Conservation (phyloP, 2,888 invertebrate species). For the Parascotia fuliginaria region DNA sequence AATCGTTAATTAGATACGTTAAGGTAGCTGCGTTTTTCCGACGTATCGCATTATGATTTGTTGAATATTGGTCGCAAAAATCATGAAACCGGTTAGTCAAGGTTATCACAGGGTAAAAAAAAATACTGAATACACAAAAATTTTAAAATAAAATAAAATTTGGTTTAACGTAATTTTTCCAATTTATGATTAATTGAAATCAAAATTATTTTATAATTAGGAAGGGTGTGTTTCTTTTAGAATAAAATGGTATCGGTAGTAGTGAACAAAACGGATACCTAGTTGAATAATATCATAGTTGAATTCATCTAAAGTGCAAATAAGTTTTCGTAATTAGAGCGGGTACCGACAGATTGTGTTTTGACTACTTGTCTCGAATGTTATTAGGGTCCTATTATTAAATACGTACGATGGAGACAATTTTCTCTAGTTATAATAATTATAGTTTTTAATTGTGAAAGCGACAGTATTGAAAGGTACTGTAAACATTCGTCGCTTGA, state of each 20-base stretch:
- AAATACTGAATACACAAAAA: slow-evolving; percentile 56
- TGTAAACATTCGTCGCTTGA: slow-evolving; percentile 23
- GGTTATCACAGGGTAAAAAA: slow-evolving; percentile 73
- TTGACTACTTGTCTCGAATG: slow-evolving; percentile 36
- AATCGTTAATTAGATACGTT: not conserved
- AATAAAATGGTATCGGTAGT: slow-evolving; percentile 29
- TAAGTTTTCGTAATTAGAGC: slow-evolving; percentile 51
- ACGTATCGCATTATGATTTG: slow-evolving; percentile 11
- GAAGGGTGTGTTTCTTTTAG: slow-evolving; percentile 33
- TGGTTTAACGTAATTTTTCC: slow-evolving; percentile 26
- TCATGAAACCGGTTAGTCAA: slow-evolving; percentile 59
- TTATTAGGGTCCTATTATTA: slow-evolving; percentile 49
- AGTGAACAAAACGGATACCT: slow-evolving; percentile 26
- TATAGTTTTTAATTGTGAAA: slow-evolving; percentile 9
- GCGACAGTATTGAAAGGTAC: slow-evolving; percentile 21
- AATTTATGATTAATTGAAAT: slow-evolving; percentile 26
- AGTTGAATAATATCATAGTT: slow-evolving; percentile 19
- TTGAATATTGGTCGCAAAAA: slow-evolving; percentile 31
- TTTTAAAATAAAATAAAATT: slow-evolving; percentile 37
- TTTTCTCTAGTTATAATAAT: slow-evolving; percentile 31
- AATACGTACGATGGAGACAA: slow-evolving; percentile 39
- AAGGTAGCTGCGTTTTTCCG: slow-evolving; percentile 10
- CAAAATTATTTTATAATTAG: slow-evolving; percentile 28
- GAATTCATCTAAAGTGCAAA: slow-evolving; percentile 49
- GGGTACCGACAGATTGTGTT: slow-evolving; percentile 36